Base-by-base conservation (phyloP, 2,113 vertebrate genomes). In the Vimba vimba region DNA sequence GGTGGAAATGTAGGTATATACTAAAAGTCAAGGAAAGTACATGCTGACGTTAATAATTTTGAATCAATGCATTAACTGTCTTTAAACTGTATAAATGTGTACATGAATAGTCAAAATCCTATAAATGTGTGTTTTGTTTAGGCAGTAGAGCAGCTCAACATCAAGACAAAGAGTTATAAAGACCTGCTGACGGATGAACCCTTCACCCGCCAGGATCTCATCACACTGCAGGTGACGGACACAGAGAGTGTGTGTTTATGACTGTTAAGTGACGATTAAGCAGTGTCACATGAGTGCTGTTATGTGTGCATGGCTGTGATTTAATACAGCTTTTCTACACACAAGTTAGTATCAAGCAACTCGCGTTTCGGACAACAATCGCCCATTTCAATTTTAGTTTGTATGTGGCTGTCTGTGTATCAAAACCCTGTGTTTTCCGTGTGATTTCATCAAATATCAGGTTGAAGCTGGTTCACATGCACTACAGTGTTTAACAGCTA, bases 111-210 rank as follows among this genome's bases (percentile, higher is more conserved):
- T 79, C 12, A 60, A 10, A 43, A 45, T 79, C 1, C 2, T 79
- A 12, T 69, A 21, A n/a, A 59, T 64, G 12, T 78, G 76, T 74
- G 43, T 86, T 73, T 86, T 36, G 9, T 84, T 23, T 82, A 97
- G 96, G 96, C 96, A 0, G 95, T 99, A 23, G 97, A 99, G 80
- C 97, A 99, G 91, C 95, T 99, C 79, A 99, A 99, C 89, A 97
- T 99, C 88, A 99, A 98, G 90, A 96, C 97, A 27, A 99, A 98
- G 94, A 96, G 89, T 89, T 98, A 95, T 90, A 97, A 96, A 93
- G 98, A 99, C 89, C 95, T 99, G 62, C 91, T 99, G 90, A 98
- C 95, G 0, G 97, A 99, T 0, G 97, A 98, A 85, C 93, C 96
- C 57, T 99, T 99, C 82, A 96, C 96, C 81, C 94, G 97, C 13